Conservation (phyloP, 2,888 invertebrate species). For the Pseudanteris insignis region DNA sequence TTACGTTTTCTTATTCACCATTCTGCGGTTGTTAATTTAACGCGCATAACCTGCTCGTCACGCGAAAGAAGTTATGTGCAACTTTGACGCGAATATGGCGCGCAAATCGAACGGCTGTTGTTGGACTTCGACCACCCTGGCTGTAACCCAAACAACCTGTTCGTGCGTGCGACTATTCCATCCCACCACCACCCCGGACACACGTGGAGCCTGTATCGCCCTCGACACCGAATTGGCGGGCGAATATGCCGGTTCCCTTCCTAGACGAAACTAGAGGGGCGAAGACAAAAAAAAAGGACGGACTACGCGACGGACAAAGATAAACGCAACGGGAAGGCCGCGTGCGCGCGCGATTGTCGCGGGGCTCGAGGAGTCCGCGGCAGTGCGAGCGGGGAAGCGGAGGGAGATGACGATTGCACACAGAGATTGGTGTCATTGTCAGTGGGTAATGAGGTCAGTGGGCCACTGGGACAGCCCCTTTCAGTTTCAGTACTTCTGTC, state of each 20-base stretch:
- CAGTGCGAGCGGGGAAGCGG: slow-evolving; percentile 43
- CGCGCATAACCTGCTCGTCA: too few species aligned
- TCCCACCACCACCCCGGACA: slow-evolving; percentile 3
- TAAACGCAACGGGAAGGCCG: slow-evolving; percentile 63
- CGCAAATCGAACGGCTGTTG: too few species aligned
- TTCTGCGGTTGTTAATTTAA: too few species aligned
- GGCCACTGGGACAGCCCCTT: slow-evolving; percentile 71
- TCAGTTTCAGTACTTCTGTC: slow-evolving; percentile 65
- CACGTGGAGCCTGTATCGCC: slow-evolving; percentile 18
- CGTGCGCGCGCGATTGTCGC: slow-evolving; percentile 41
- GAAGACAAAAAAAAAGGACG: slow-evolving; percentile 15
- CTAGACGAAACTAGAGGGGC: slow-evolving; percentile 26
- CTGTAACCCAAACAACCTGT: slow-evolving; percentile 4
- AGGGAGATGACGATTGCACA: slow-evolving; percentile 27
- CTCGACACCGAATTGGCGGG: slow-evolving; percentile 17
- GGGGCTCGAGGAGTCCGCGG: slow-evolving; percentile 37
- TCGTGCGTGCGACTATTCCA: slow-evolving; percentile 1
- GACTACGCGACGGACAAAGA: slow-evolving; percentile 34
- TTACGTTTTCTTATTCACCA: too few species aligned
- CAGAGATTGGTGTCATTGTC: slow-evolving; percentile 67
- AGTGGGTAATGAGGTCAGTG: slow-evolving; percentile 74
- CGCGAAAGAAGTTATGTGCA: too few species aligned
- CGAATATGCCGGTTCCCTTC: slow-evolving; percentile 5
- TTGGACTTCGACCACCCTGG: not conserved
- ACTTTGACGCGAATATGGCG: too few species aligned